Evolutionary conservation across 2,888 invertebrate species (phyloP), one percentile per base, ranked within the genome.

Genomic region (Latrodectus elegans): DNA sequence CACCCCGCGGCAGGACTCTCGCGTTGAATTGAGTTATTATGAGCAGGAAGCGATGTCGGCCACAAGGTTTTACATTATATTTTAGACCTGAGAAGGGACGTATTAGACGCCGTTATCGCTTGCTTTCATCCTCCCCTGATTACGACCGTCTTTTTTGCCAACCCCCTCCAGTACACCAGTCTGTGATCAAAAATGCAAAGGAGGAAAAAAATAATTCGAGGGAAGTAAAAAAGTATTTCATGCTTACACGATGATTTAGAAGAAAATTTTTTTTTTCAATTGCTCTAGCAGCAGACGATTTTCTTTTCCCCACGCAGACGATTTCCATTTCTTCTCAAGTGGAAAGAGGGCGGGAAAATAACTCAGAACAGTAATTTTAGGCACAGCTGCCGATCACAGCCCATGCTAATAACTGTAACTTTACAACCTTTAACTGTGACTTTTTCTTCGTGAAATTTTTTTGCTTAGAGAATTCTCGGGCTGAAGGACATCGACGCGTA

Each of bases 11-110:
- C 51, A 26, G n/a, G 60, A 52, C 52, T n/a, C 77, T 67, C 86
- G 81, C 72, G 77, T 81, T 87, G 73, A 80, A 87, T 87, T 87
- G 86, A 87, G 86, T 87, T 87, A 87, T 87, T 87, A 87, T 53
- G 86, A 81, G 81, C 81, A 72, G 76, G 86, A 87, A 81, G 81
- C 72, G 67, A 53, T 87, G 86, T 87, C 86, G 72, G 73, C 72
- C 77, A 76, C 86, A 81, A 76, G 86, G 81, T 72, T 87, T 76
- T 81, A 71, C 72, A 87, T 87, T 81, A 81, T 81, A 87, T 77
- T 81, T 77, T 76, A 10, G 60, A 60, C 75, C 71, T 76, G 55
- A 82, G 77, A 77, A 55, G 80, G 77, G 53, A 76, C 67, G 76
- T 67, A 87, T 87, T 87, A 87, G 77, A 67, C 72, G 81, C 71